Percentiles rank a stretch among this genome's conserved stretches.
Evolutionary conservation across 1,140 invertebrate species (phyloP).

Genomic region (Caerostris extrusa): DNA sequence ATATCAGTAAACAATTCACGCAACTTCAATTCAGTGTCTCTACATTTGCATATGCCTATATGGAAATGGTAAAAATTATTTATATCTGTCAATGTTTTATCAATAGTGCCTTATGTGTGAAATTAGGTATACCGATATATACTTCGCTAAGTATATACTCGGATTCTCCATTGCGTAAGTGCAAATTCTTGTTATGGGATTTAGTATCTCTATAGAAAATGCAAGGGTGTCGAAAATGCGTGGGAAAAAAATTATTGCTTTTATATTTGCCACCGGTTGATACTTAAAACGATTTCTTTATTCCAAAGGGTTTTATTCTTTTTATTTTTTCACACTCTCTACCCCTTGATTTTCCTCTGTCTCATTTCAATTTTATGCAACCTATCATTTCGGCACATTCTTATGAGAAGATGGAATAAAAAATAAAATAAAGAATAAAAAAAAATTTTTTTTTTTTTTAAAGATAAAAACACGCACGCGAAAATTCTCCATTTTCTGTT

Average conservation of each 20-base stretch:
- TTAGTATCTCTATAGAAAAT: slow-evolving; percentile 9
- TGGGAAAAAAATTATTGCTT: slow-evolving; percentile 25
- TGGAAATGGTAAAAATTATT: not conserved
- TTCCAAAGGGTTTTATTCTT: not conserved
- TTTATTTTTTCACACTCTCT: not conserved
- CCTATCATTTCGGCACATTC: slow-evolving; percentile 22
- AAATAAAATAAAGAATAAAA: slow-evolving; percentile 3
- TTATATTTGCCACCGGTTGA: slow-evolving; percentile 53
- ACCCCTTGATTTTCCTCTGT: not conserved
- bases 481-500: slow-evolving; percentile 37
- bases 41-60: not conserved
- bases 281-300: slow-evolving; percentile 27
- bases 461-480: slow-evolving; percentile 9
- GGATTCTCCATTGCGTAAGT: slow-evolving; percentile 67
- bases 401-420: not conserved
- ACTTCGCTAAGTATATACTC: slow-evolving; percentile 23
- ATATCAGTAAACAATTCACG: too few species aligned
- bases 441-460: not conserved
- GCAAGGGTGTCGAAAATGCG: not conserved
- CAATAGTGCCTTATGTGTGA: not conserved
- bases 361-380: slow-evolving; percentile 50
- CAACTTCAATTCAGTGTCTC: too few species aligned
- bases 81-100: not conserved
- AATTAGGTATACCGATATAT: not conserved
- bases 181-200: slow-evolving; percentile 69